Percentiles rank a stretch among this genome's conserved stretches.
These are phyloP conservation scores for Rhynchophorus ferrugineus DNA, from an alignment of 1,140 invertebrate species.

Conservation along the genomic window DNA sequence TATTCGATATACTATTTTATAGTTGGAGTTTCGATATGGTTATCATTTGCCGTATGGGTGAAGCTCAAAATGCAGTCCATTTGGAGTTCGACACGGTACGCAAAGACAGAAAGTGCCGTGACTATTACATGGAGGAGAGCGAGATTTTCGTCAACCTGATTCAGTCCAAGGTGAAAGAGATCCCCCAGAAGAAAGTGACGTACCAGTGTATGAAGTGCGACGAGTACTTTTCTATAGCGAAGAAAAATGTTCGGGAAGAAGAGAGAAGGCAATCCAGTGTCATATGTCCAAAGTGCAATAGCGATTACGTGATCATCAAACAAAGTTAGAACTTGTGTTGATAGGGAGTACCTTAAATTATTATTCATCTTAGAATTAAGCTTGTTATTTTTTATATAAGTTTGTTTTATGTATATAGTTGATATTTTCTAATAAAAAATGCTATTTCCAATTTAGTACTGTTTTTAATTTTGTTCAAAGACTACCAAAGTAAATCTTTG, in stretches of 20 bases:
- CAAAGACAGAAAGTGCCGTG: constrained; percentile 47
- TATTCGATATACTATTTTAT: too few species aligned
- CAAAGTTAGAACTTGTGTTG: too few species aligned
- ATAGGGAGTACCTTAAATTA: too few species aligned
- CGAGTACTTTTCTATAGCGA: constrained; percentile 50
- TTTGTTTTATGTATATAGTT: too few species aligned
- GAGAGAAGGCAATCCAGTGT: constrained; percentile 29
- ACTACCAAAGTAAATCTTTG: too few species aligned
- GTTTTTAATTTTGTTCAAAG: too few species aligned
- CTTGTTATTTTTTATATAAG: too few species aligned
- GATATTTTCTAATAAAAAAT: too few species aligned
- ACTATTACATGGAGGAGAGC: constrained; percentile 51
- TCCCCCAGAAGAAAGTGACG: constrained; percentile 43
- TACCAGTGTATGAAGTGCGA: constrained; percentile 58
- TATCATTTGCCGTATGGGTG: constrained; percentile 45
- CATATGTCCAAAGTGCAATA: constrained; percentile 53
- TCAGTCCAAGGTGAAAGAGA: constrained; percentile 40
- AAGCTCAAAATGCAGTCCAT: constrained; percentile 43
- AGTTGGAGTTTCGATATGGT: constrained; percentile 50
- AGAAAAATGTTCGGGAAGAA: constrained; percentile 31
- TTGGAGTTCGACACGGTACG: constrained; percentile 55
- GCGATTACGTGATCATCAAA: constrained; percentile 50
- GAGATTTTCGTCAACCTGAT: constrained; percentile 43
- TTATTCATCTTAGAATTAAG: too few species aligned
- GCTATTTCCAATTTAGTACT: too few species aligned